A percentile compares a stretch with the other conserved stretches of the same genome.
Evolutionary conservation across 2,797 vertebrate genomes (phyloP).

Genomic region (Clarias platycephalus): DNA sequence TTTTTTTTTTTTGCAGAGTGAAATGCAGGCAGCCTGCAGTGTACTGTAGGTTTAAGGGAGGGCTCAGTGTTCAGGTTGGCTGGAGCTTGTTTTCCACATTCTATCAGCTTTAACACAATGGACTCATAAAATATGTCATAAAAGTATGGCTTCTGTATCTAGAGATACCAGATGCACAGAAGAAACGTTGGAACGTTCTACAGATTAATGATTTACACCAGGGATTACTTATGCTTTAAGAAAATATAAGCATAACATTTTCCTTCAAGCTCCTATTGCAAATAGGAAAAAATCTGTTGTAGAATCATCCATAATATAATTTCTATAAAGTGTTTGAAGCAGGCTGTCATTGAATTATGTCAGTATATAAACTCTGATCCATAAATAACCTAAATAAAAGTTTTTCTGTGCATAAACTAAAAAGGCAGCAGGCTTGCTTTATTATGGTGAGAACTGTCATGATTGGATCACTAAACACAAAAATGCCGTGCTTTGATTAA

Average conservation of each 20-base stretch:
- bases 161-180: conserved; percentile 18
- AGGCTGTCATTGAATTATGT: neutral
- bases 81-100: conserved; percentile 45
- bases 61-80: conserved; percentile 29
- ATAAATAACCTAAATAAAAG: neutral
- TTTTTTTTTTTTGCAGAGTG: conserved; percentile 11
- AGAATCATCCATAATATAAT: neutral
- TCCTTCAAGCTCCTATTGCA: neutral
- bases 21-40: conserved; percentile 18
- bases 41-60: neutral
- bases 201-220: conserved; percentile 43
- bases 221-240: neutral
- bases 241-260: neutral
- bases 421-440: neutral
- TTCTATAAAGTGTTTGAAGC: neutral
- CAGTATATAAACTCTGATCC: neutral
- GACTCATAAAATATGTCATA: conserved; percentile 58
- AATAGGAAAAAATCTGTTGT: neutral
- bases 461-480: conserved; percentile 17
- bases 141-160: conserved; percentile 43
- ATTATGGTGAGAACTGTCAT: neutral
- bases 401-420: conserved; percentile 4
- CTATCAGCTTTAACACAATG: conserved; percentile 55
- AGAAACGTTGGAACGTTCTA: conserved; percentile 36
- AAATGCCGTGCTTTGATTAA: conserved; percentile 29